Evolutionary conservation across 2,113 vertebrate species (phyloP).

Genomic region (Drymodes brunneopygia): DNA sequence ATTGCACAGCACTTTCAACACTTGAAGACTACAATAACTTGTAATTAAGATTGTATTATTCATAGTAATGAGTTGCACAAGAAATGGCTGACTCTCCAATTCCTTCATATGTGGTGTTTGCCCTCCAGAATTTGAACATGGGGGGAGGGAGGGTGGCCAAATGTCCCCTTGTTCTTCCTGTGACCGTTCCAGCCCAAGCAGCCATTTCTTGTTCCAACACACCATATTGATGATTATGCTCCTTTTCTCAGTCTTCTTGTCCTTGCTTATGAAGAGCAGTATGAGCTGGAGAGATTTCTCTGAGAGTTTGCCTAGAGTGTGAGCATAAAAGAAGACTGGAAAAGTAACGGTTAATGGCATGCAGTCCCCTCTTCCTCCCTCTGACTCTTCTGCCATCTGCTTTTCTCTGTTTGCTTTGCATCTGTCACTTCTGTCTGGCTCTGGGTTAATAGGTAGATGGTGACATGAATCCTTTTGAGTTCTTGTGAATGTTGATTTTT

Average conservation of each 20-base stretch:
- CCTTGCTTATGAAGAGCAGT: slow-evolving; percentile 70
- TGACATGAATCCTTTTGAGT: neutral
- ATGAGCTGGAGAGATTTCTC: slow-evolving; percentile 77
- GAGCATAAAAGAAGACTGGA: slow-evolving; percentile 80
- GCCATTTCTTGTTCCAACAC: slow-evolving; percentile 66
- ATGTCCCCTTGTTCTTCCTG: neutral
- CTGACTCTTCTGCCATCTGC: slow-evolving; percentile 66
- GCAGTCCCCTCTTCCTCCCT: slow-evolving; percentile 69
- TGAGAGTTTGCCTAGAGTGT: slow-evolving; percentile 71
- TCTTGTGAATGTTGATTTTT: neutral
- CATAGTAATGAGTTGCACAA: slow-evolving; percentile 19
- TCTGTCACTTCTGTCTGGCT: slow-evolving; percentile 50
- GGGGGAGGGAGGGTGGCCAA: neutral
- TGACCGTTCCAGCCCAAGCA: neutral
- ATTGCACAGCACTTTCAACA: slow-evolving; percentile 8
- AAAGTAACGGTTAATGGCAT: slow-evolving; percentile 88
- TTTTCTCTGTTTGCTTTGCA: slow-evolving; percentile 64
- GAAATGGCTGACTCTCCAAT: slow-evolving; percentile 29
- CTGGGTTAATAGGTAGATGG: slow-evolving; percentile 8
- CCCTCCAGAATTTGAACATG: neutral
- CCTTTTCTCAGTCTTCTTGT: slow-evolving; percentile 85
- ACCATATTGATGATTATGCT: slow-evolving; percentile 72
- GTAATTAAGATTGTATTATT: neutral
- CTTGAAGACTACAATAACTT: slow-evolving; percentile 3
- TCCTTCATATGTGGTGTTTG: rapidly evolving